Evolutionary conservation across 2,797 vertebrate species (phyloP), one percentile per base, ranked within the genome.

Genomic region (Tenualosa thibaudeaui): DNA sequence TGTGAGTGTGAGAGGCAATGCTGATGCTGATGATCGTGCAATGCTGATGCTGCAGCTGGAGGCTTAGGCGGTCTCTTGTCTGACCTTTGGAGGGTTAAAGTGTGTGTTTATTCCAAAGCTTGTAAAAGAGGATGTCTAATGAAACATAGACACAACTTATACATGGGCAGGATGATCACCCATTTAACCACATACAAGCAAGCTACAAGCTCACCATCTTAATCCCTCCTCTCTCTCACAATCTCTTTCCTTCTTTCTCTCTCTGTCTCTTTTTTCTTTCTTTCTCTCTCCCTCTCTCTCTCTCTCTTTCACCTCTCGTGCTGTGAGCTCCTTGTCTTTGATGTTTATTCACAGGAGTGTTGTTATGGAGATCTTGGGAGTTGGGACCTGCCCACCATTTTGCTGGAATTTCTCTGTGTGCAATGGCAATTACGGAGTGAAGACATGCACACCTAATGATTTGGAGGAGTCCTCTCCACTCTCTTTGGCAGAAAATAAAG

Each of bases 331-430:
- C 88, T 88, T 84, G 81, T 82, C 81, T 90, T 81, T 88, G 86
- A 88, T 90, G 86, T 90, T 83, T 87, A 86, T 87, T 85, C 86
- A 88, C 85, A 81, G 82, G 86, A 86, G 81, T 81, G 86, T 85
- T 87, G 87, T 89, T 87, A 87, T 86, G 88, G 85, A 89, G 86
- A 89, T 81, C 60, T 83, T 56, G 86, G 83, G 84, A 89, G 82
- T 86, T 65, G 53, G 81, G 81, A 60, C 84, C 84, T 81, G 56
- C 54, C 81, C 65, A 84, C 86, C 75, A 85, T 88, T 87, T 88
- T 89, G 86, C 87, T 89, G 82, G 75, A 87, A 89, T 83, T 84
- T 85, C 83, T 88, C 84, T 81, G 75, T 90, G 87, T 85, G 78
- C 85, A 83, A 81, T 78, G 82, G 58, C 82, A 88, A 88, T 91